phyloP scores from a whole-genome alignment of 2,797 vertebrate species.

The Tarsius wallacei region DNA sequence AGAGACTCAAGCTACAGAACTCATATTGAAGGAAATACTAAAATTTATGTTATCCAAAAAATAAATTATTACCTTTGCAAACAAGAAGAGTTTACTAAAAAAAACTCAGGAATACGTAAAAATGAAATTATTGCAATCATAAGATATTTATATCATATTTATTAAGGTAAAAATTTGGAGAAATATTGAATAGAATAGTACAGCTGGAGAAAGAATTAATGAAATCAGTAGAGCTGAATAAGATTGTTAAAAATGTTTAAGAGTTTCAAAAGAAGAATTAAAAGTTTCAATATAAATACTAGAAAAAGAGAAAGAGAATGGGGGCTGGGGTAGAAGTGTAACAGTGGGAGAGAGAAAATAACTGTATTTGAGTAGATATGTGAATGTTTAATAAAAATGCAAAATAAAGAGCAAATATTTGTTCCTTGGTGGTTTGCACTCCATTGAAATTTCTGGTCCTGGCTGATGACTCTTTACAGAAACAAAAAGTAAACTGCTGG shows the following conservation, averaged over 20 bases:
- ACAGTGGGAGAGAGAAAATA: neutral
- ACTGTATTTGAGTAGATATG: neutral
- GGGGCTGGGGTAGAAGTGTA: neutral
- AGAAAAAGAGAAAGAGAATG: neutral
- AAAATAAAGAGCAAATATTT: neutral
- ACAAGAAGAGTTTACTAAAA: neutral
- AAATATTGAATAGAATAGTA: neutral
- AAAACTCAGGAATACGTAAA: neutral
- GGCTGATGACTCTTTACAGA: neutral
- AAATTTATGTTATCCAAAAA: neutral
- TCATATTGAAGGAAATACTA: neutral
- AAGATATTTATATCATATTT: neutral
- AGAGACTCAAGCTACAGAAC: neutral
- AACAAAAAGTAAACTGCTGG: neutral
- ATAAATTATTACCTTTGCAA: neutral
- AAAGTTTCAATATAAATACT: neutral
- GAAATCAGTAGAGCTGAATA: neutral
- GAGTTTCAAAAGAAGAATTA: neutral
- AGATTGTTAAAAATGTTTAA: neutral
- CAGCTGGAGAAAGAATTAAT: neutral
- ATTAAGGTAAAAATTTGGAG: neutral
- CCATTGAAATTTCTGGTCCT: neutral
- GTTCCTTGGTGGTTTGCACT: neutral
- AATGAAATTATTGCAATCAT: neutral
- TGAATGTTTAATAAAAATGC: neutral